Conservation (phyloP, 2,888 invertebrate genomes). For the Tortricodes alternella region DNA sequence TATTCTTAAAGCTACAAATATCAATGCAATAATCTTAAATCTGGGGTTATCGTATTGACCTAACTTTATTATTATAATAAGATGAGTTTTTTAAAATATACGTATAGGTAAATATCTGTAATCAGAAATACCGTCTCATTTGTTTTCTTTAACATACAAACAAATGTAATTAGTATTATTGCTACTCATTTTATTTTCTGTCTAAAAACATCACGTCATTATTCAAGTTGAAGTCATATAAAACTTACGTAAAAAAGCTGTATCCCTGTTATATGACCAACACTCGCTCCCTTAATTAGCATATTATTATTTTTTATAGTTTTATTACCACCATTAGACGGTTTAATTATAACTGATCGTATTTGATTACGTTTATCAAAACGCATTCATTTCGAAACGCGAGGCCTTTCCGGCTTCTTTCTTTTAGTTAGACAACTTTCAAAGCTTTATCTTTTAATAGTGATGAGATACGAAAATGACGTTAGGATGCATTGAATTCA, state of each 20-base stretch:
- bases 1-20: too few species aligned
- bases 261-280: neutral
- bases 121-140: too few species aligned
- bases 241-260: neutral
- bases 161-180: too few species aligned
- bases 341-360: conserved; percentile 49
- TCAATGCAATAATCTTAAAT: too few species aligned
- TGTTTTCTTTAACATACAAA: too few species aligned
- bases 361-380: conserved; percentile 43
- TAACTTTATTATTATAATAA: too few species aligned
- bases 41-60: too few species aligned
- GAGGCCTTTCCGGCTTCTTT: conserved; percentile 32
- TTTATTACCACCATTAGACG: conserved; percentile 41
- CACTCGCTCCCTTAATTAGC: conserved; percentile 40
- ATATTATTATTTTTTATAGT: conserved; percentile 43
- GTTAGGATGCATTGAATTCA: neutral
- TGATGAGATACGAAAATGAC: conserved; percentile 22
- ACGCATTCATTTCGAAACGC: conserved; percentile 32
- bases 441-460: conserved; percentile 16
- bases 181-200: too few species aligned
- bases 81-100: too few species aligned
- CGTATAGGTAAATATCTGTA: too few species aligned
- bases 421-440: neutral
- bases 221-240: too few species aligned
- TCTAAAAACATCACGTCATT: too few species aligned